Evolutionary conservation across 2,113 vertebrate species (phyloP).

Genomic region (Agelaius tricolor): DNA sequence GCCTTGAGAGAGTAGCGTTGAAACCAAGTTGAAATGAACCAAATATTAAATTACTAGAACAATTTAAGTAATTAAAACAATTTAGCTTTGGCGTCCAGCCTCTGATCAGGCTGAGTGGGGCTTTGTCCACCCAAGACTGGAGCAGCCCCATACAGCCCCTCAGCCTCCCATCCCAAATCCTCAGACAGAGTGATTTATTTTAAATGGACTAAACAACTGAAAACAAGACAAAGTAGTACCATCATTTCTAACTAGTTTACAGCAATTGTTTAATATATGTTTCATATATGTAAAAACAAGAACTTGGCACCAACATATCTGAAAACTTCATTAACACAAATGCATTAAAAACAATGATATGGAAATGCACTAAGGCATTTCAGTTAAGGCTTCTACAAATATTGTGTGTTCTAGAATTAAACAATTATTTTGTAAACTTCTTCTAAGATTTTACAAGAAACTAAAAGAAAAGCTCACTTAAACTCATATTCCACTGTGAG

Average conservation of each 20-base stretch:
- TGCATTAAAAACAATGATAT: not conserved
- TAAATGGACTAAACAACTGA: not conserved
- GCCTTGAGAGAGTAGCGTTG: not conserved
- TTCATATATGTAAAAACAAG: not conserved
- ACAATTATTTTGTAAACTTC: not conserved
- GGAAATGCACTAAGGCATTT: slow-evolving; percentile 19
- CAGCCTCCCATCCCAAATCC: not conserved
- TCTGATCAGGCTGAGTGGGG: accelerated
- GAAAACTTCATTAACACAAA: not conserved
- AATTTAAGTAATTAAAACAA: not conserved
- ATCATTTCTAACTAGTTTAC: not conserved
- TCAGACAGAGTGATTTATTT: not conserved
- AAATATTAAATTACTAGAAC: not conserved
- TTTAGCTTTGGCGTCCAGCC: not conserved
- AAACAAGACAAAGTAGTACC: not conserved
- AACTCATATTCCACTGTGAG: not conserved
- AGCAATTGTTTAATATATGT: slow-evolving; percentile 2
- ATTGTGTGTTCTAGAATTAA: not conserved
- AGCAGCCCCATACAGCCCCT: not conserved
- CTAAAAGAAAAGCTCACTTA: not conserved
- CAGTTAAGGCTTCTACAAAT: slow-evolving; percentile 55
- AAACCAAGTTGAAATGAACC: not conserved
- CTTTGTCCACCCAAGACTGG: not conserved
- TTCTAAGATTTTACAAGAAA: not conserved
- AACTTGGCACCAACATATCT: slow-evolving; percentile 23